Percentiles rank a stretch among this genome's conserved stretches.
Conservation (phyloP, 64 coral and sea anemone species). For the Pachyseris speciosa region DNA sequence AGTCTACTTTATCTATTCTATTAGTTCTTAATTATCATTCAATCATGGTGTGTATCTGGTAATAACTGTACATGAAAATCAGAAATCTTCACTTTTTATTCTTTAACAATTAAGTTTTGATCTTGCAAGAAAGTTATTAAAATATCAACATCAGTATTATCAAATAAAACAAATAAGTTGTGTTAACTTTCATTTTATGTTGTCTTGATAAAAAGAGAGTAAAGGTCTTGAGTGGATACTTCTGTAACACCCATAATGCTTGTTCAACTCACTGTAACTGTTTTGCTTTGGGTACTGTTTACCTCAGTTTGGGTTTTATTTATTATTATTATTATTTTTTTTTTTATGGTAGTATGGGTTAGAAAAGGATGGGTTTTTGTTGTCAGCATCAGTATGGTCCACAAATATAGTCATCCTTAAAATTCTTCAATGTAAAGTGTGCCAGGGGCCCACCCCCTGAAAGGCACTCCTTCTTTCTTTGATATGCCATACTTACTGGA, state of each 20-base stretch:
- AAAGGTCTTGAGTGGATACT: background rate
- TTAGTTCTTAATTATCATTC: too few relatives aligned
- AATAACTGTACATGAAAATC: background rate
- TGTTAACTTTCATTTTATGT: background rate
- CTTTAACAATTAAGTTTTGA: background rate
- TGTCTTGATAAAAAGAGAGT: background rate
- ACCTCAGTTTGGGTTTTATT: background rate
- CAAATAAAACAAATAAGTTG: background rate
- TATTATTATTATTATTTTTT: too few relatives aligned
- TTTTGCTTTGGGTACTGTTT: background rate
- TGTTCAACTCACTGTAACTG: background rate
- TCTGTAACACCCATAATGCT: background rate
- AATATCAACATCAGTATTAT: background rate
- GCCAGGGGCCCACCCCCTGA: background rate
- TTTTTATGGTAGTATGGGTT: background rate
- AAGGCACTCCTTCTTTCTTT: constrained; percentile 26
- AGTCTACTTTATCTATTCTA: too few relatives aligned
- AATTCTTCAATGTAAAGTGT: background rate
- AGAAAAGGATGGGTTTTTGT: background rate
- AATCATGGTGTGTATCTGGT: background rate
- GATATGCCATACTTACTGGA: background rate
- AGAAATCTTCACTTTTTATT: too few relatives aligned
- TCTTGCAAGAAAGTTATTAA: background rate
- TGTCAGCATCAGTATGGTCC: background rate
- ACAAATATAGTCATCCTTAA: background rate